Base-by-base conservation (phyloP, 2,797 vertebrate species). In the Acanthornis magna region DNA sequence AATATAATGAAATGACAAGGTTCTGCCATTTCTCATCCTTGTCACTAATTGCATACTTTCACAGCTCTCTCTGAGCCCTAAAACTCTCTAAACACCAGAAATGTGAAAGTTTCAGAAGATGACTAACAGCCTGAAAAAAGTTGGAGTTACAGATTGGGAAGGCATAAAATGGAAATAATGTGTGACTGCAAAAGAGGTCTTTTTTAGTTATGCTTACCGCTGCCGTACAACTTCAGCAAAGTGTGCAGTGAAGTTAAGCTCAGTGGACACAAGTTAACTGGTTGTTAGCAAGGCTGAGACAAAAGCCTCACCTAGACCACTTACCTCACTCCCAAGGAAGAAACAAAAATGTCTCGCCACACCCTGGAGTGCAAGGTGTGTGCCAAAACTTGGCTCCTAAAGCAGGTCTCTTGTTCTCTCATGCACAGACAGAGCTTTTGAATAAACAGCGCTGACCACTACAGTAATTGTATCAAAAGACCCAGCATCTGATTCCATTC, bases 41-140 rank as follows among this genome's bases (percentile, higher is more conserved):
- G 79, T 93, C 82, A 86, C 74, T 91, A 94, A 95, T 71, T 96
- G 74, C 83, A 76, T 86, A 70, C 85, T 94, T 93, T 94, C 83
- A 93, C 88, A 94, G 62, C 45, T 92, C 63, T 27, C n/a, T 76
- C 75, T 48, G 34, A 91, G 88, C 38, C 76, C 73, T 92, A 74
- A 74, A 95, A 94, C 57, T 90, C 76, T 79, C 60, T 86, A 88
- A 93, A 93, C 77, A 87, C 25, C 38, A 95, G 60, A 95, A 95
- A 96, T 85, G 38, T 67, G 71, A 48, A 94, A 93, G 85, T 93
- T 95, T 93, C 93, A 71, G 79, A 83, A 76, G 73, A 96, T 85
- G 82, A 92, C 62, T 89, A 96, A 90, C 53, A 91, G 73, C 71
- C 67, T 82, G 60, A 86, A 86, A 84, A 82, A 94, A 85, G 55